A percentile compares a stretch with the other conserved stretches of the same genome.
These are phyloP conservation scores for Nasonovia ribisnigri DNA, from an alignment of 2,888 invertebrate genomes.

Conservation along the genomic window DNA sequence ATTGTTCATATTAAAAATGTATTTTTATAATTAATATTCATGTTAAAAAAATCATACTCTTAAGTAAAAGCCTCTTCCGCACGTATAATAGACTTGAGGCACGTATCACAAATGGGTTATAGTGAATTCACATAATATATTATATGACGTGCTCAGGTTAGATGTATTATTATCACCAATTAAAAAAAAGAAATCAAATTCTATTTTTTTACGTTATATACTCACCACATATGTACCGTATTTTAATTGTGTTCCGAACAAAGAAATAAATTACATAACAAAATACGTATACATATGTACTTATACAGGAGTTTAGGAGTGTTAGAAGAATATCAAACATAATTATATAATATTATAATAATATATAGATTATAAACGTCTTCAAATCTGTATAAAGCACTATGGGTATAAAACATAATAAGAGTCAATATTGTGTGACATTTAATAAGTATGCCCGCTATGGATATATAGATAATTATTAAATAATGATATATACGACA, in stretches of 20 bases:
- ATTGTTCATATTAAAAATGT: too few relatives aligned
- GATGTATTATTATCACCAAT: neutral
- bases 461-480: too few relatives aligned
- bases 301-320: neutral
- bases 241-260: conserved; percentile 45
- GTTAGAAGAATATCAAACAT: neutral
- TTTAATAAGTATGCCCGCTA: too few relatives aligned
- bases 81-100: neutral
- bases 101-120: neutral
- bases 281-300: conserved; percentile 9
- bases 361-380: neutral
- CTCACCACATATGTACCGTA: neutral
- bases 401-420: too few relatives aligned
- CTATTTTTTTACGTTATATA: neutral
- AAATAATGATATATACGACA: too few relatives aligned
- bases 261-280: conserved; percentile 52
- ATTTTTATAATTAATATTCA: too few relatives aligned
- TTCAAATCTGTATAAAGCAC: neutral
- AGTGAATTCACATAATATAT: neutral
- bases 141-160: neutral
- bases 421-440: too few relatives aligned
- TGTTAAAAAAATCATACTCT: neutral
- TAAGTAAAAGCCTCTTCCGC: neutral
- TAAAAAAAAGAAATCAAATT: neutral
- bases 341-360: neutral